phyloP scores from a whole-genome alignment of 1,140 invertebrate genomes.

The Neotoxoptera formosana region DNA sequence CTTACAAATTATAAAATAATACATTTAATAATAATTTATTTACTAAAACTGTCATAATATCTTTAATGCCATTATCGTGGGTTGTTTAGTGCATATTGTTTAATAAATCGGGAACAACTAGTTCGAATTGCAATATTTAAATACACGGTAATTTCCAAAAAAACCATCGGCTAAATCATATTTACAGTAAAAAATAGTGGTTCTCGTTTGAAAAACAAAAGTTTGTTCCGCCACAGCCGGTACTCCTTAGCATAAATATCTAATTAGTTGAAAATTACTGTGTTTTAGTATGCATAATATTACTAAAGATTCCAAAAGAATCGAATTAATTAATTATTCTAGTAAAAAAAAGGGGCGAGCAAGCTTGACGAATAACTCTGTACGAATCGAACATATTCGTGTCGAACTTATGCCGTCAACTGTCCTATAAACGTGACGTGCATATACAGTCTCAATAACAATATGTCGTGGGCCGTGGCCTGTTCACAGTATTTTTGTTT shows the following conservation, averaged over 20 bases:
- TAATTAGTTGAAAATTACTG: neutral
- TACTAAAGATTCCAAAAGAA: neutral
- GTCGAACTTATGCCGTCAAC: neutral
- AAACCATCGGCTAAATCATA: neutral
- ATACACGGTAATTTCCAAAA: neutral
- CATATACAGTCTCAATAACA: neutral
- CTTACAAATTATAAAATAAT: too few relatives aligned
- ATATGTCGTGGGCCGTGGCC: neutral
- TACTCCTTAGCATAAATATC: neutral
- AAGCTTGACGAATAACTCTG: neutral
- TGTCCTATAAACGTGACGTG: neutral
- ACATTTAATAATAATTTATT: too few relatives aligned
- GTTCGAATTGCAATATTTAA: neutral
- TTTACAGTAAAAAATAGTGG: neutral
- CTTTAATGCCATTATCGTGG: neutral
- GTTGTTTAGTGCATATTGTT: neutral
- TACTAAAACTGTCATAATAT: neutral
- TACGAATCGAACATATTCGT: neutral
- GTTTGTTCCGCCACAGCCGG: too few relatives aligned
- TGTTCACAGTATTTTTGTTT: neutral
- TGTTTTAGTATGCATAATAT: neutral
- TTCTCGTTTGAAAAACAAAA: too few relatives aligned
- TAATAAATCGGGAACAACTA: neutral
- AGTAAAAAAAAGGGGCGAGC: neutral
- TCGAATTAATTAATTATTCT: neutral